phyloP scores from a whole-genome alignment of 2,113 vertebrate genomes.

The Gallinago media region DNA sequence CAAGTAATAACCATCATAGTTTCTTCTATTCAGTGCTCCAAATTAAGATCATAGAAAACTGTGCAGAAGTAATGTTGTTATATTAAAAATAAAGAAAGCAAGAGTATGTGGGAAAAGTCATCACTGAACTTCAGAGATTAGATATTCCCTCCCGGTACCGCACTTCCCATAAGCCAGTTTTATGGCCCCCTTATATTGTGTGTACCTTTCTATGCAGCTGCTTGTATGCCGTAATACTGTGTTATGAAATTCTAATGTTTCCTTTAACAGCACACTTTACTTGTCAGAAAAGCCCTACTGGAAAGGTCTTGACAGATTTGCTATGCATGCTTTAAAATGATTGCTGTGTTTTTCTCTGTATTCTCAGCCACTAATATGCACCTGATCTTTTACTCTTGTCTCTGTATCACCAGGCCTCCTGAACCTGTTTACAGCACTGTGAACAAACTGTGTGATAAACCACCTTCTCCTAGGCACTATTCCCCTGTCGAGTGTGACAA shows the following conservation, averaged over 20 bases:
- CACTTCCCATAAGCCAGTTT: not conserved
- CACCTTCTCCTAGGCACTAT: conserved; percentile 93
- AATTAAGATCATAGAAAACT: not conserved
- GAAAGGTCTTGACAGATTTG: not conserved
- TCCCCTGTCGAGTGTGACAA: conserved; percentile 95
- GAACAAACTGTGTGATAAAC: conserved; percentile 98
- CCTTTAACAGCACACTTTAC: conserved; percentile 4
- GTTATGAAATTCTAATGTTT: not conserved
- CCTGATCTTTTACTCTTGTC: conserved; percentile 78
- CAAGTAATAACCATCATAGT: not conserved
- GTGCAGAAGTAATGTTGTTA: not conserved
- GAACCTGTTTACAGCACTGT: conserved; percentile 99
- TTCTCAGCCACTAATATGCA: conserved; percentile 37
- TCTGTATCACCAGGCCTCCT: conserved; percentile 88
- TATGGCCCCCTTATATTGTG: not conserved
- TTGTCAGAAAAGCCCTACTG: not conserved
- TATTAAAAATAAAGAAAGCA: not conserved
- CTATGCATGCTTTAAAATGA: conserved; percentile 57
- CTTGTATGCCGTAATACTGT: not conserved
- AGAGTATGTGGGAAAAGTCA: not conserved
- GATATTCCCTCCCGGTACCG: not conserved
- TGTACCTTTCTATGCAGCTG: not conserved
- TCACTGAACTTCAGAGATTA: not conserved
- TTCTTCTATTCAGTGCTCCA: not conserved
- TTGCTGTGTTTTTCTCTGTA: not conserved